These are phyloP conservation scores for Mythimna lalbum DNA, from an alignment of 2,888 invertebrate species.

Conservation along the genomic window DNA sequence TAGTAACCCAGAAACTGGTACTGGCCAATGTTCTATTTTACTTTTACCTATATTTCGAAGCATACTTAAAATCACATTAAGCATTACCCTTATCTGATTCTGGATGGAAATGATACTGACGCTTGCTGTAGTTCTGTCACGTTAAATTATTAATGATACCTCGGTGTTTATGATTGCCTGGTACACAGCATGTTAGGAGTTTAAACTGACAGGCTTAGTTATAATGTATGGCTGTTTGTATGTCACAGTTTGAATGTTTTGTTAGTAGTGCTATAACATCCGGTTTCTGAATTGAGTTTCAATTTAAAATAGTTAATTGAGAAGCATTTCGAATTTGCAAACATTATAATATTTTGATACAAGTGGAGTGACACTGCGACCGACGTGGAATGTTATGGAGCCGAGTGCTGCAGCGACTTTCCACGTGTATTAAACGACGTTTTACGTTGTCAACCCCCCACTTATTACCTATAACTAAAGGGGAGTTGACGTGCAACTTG, in stretches of 20 bases:
- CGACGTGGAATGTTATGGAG: too few species aligned
- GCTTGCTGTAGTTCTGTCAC: constrained; percentile 15
- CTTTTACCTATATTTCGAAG: constrained; percentile 16
- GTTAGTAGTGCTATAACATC: not conserved
- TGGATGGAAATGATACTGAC: constrained; percentile 27
- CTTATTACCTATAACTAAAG: too few species aligned
- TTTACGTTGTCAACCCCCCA: too few species aligned
- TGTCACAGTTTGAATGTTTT: not conserved
- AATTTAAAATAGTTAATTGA: too few species aligned
- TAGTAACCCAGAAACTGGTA: constrained; percentile 5
- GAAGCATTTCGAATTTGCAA: not conserved
- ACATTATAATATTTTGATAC: not conserved
- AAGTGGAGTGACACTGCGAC: too few species aligned
- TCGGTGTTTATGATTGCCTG: constrained; percentile 45
- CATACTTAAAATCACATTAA: constrained; percentile 47
- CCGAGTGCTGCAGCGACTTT: too few species aligned
- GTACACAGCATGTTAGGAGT: constrained; percentile 32
- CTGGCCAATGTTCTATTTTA: constrained; percentile 11
- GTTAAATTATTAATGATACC: constrained; percentile 39
- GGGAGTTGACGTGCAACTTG: too few species aligned
- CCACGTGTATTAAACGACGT: too few species aligned
- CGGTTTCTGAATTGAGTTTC: not conserved
- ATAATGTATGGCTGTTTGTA: constrained; percentile 19
- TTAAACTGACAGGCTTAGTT: constrained; percentile 22
- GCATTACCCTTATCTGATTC: constrained; percentile 31